Percentiles rank a stretch among this genome's conserved stretches.
Conservation (phyloP, 2,797 vertebrate species). For the Spheniscus humboldti region DNA sequence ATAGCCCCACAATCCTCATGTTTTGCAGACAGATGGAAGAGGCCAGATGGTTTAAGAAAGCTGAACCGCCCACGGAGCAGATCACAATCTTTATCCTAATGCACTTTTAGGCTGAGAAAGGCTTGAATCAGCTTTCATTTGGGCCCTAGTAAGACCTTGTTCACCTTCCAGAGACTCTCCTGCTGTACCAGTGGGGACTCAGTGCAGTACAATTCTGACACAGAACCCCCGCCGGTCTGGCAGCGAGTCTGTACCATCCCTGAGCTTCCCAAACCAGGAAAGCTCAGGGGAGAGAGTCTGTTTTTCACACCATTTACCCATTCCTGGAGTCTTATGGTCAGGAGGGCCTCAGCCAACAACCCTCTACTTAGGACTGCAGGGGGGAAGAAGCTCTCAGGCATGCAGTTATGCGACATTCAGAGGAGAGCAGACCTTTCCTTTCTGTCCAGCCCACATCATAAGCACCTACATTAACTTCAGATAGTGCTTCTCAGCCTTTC, state of each 20-base stretch:
- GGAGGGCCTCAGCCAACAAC: background rate
- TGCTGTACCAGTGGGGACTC: background rate
- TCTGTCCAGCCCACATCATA: background rate
- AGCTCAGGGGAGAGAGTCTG: background rate
- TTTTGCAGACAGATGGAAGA: background rate
- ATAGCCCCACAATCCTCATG: background rate
- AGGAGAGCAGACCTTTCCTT: background rate
- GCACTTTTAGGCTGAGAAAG: background rate
- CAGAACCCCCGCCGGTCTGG: background rate
- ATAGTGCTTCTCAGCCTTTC: background rate
- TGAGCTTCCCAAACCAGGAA: background rate
- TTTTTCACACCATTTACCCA: background rate
- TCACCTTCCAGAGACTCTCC: background rate
- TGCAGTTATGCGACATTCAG: background rate
- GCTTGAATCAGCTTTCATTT: background rate
- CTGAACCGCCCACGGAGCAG: background rate
- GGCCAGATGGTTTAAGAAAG: background rate
- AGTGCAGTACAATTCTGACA: background rate
- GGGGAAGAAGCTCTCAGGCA: background rate
- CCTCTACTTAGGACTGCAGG: background rate
- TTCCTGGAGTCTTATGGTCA: background rate
- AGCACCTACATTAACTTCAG: background rate
- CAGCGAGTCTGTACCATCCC: background rate
- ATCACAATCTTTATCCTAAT: background rate
- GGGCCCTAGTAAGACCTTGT: background rate